phyloP scores from a whole-genome alignment of 2,797 vertebrate species.

The Phrynocephalus vlangalii region DNA sequence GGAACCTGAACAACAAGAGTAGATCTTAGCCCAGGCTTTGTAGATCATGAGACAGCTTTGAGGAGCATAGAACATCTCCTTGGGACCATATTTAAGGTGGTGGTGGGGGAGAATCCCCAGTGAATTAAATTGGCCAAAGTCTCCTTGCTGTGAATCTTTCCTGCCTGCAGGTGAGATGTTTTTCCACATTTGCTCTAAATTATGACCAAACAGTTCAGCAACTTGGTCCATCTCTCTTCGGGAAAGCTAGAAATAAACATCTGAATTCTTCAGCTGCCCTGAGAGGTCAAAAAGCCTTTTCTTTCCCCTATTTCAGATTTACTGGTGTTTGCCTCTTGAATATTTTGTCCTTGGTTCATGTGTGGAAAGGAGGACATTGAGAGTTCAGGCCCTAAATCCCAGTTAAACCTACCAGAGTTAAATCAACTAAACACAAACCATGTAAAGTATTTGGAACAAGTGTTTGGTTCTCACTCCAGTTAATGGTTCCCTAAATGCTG shows the following conservation, averaged over 20 bases:
- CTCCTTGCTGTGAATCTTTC: neutral
- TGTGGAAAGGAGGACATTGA: neutral
- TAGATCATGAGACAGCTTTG: no score
- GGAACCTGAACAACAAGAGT: no score
- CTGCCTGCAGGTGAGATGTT: neutral
- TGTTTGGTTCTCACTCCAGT: neutral
- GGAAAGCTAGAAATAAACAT: neutral
- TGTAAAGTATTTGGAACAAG: conserved; percentile 17
- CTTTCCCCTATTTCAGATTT: conserved; percentile 5
- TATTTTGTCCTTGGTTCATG: neutral
- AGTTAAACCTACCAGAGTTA: neutral
- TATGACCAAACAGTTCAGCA: neutral
- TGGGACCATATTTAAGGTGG: no score
- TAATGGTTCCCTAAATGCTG: conserved; percentile 7
- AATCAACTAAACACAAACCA: conserved; percentile 23
- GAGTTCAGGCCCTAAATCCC: neutral
- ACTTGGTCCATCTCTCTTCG: neutral
- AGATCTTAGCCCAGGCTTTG: no score
- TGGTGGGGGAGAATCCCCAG: no score
- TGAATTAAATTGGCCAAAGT: no score
- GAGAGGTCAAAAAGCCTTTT: neutral
- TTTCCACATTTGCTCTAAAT: conserved; percentile 4
- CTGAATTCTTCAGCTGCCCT: neutral
- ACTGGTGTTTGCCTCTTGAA: neutral
- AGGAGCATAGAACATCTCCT: no score